Evolutionary conservation across 2,888 invertebrate genomes (phyloP).

Genomic region (Carcina quercana): DNA sequence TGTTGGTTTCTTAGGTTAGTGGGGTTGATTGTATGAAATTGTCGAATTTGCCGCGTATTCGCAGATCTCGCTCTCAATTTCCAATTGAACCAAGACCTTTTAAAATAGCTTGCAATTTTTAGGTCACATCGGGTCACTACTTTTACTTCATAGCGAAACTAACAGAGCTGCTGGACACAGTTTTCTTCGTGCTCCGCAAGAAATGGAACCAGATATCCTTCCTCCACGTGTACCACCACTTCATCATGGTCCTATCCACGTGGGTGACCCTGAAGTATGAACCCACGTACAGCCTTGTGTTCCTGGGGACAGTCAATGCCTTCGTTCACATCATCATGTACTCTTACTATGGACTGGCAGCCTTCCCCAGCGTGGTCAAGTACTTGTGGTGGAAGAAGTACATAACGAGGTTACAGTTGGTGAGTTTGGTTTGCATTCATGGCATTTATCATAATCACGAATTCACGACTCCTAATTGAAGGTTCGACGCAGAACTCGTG

Average conservation of each 20-base stretch:
- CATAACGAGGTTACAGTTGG: conserved; percentile 87
- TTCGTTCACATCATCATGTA: conserved; percentile 93
- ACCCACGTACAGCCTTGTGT: conserved; percentile 81
- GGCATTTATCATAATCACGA: too few species aligned
- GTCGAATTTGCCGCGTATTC: too few species aligned
- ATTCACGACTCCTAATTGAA: too few species aligned
- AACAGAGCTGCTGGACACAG: conserved; percentile 81
- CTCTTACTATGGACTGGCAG: conserved; percentile 87
- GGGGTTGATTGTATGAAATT: too few species aligned
- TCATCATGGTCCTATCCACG: conserved; percentile 82
- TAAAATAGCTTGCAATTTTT: not conserved
- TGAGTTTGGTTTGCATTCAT: too few species aligned
- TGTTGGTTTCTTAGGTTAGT: too few species aligned
- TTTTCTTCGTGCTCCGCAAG: conserved; percentile 91
- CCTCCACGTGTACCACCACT: conserved; percentile 91
- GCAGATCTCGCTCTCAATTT: too few species aligned
- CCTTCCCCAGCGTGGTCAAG: conserved; percentile 85
- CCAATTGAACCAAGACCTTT: too few species aligned
- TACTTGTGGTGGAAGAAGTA: conserved; percentile 95
- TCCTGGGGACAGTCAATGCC: conserved; percentile 85
- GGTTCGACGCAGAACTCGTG: too few species aligned
- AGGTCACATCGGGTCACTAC: conserved; percentile 50
- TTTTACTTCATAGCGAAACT: conserved; percentile 82
- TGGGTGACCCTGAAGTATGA: conserved; percentile 83
- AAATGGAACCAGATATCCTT: conserved; percentile 83